Evolutionary conservation across 2,888 invertebrate species (phyloP).

Genomic region (Theretra japonica): DNA sequence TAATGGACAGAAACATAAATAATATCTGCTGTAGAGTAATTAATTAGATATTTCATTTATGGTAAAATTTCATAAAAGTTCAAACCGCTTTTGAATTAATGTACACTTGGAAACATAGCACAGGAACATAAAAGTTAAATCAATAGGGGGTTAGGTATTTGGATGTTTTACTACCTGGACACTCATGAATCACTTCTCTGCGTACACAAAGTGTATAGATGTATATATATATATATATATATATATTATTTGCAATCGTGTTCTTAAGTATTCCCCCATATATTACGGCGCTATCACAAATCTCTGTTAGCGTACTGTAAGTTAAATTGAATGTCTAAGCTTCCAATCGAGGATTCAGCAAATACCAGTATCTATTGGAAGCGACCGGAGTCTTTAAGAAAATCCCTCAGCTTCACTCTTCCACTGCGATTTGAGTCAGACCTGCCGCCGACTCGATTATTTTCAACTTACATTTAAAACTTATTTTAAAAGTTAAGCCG

Average conservation of each 20-base stretch:
- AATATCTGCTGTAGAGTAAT: too few relatives aligned
- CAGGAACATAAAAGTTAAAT: too few relatives aligned
- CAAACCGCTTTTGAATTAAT: too few relatives aligned
- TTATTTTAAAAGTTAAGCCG: not conserved
- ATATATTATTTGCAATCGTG: not conserved
- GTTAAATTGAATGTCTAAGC: conserved; percentile 79
- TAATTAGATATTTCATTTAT: too few relatives aligned
- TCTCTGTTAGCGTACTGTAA: conserved; percentile 69
- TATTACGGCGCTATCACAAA: conserved; percentile 60
- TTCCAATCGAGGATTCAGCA: conserved; percentile 72
- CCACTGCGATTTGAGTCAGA: conserved; percentile 23
- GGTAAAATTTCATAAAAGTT: too few relatives aligned
- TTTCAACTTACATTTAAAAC: conserved; percentile 31
- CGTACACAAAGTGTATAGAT: too few relatives aligned
- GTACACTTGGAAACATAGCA: too few relatives aligned
- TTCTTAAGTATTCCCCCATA: conserved; percentile 4
- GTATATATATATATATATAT: too few relatives aligned
- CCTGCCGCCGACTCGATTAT: conserved; percentile 27
- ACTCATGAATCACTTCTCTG: too few relatives aligned
- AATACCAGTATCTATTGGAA: conserved; percentile 74
- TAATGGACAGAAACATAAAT: too few relatives aligned
- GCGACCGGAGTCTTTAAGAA: conserved; percentile 69
- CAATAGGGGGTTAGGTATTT: too few relatives aligned
- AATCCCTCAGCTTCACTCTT: conserved; percentile 65
- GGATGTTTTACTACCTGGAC: too few relatives aligned